phyloP scores from a whole-genome alignment of 1,140 invertebrate species.

The Pomacea maculata region DNA sequence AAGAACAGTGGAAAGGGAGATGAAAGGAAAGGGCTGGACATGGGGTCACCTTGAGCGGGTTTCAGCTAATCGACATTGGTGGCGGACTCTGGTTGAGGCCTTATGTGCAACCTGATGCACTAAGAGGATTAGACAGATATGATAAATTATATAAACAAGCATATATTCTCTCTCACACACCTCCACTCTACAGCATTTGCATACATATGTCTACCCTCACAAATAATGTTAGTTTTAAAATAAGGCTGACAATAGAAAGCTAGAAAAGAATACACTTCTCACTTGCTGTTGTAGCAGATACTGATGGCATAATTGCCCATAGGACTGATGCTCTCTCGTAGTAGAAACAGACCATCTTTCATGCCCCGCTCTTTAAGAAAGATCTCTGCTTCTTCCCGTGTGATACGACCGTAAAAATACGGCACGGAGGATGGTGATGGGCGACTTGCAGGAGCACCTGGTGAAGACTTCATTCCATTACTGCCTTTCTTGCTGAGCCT shows the following conservation, averaged over 20 bases:
- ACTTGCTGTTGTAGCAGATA: slow-evolving; percentile 63
- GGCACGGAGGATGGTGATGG: slow-evolving; percentile 35
- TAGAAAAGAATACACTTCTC: slow-evolving; percentile 26
- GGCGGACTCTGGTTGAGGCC: too few species aligned
- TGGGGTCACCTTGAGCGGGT: too few species aligned
- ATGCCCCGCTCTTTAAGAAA: slow-evolving; percentile 61
- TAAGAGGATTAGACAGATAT: too few species aligned
- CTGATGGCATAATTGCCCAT: slow-evolving; percentile 62
- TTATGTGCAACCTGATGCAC: too few species aligned
- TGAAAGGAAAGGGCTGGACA: too few species aligned
- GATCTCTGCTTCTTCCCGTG: slow-evolving; percentile 66
- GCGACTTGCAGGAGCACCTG: too few species aligned
- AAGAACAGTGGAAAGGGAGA: too few species aligned
- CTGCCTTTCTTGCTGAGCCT: too few species aligned
- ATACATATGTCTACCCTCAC: too few species aligned
- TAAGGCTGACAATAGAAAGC: not conserved
- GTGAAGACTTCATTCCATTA: too few species aligned
- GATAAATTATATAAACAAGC: not conserved
- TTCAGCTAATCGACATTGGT: too few species aligned
- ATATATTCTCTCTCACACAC: not conserved
- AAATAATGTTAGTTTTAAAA: not conserved
- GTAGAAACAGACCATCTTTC: slow-evolving; percentile 66
- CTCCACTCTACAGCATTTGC: not conserved
- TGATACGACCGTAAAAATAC: slow-evolving; percentile 67
- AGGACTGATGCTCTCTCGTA: slow-evolving; percentile 64